Conservation (phyloP, 2,888 invertebrate species). For the Dicyrtomina minuta region DNA sequence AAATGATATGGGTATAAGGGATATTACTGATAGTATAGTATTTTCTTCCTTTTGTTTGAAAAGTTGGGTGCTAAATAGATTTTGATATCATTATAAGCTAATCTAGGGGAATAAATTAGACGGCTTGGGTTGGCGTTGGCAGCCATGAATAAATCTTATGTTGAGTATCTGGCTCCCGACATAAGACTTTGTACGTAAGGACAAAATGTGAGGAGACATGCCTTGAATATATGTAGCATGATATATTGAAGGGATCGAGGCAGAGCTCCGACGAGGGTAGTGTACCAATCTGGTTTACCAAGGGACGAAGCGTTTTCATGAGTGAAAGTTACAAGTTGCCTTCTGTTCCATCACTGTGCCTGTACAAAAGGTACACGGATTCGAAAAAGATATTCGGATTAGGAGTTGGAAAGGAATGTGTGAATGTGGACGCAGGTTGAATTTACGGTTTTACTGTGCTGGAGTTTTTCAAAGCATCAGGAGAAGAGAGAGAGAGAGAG, state of each 20-base stretch:
- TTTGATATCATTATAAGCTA: constrained; percentile 29
- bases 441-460: constrained; percentile 14
- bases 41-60: too few species aligned
- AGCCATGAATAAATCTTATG: constrained; percentile 22
- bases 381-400: constrained; percentile 21
- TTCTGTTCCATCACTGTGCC: constrained; percentile 8
- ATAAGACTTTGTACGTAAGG: too few species aligned
- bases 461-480: neutral
- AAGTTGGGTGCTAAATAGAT: constrained; percentile 10
- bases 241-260: too few species aligned
- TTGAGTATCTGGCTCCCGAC: too few species aligned
- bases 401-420: constrained; percentile 19
- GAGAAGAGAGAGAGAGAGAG: neutral
- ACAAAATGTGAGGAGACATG: too few species aligned
- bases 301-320: neutral
- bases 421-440: constrained; percentile 34
- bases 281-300: too few species aligned
- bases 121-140: constrained; percentile 3
- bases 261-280: too few species aligned
- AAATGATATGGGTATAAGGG: too few species aligned
- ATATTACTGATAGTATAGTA: too few species aligned
- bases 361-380: constrained; percentile 8
- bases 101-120: constrained; percentile 31
- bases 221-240: too few species aligned
- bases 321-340: constrained; percentile 14